Conservation (phyloP, 2,797 vertebrate genomes). For the Todus mexicanus region DNA sequence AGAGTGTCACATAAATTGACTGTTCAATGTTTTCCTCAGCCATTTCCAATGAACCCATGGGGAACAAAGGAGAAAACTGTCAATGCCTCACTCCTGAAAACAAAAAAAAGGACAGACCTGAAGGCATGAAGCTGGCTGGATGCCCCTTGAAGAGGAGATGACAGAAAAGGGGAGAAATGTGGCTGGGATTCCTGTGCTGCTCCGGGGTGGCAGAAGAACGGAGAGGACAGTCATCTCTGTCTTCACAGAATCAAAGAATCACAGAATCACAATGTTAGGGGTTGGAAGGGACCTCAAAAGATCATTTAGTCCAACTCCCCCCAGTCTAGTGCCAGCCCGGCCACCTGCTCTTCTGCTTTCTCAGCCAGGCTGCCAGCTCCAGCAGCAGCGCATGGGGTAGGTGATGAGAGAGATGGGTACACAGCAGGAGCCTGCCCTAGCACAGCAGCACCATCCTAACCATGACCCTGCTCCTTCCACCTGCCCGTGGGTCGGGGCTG, state of each 20-base stretch:
- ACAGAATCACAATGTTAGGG: too few relatives aligned
- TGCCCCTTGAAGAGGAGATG: background rate
- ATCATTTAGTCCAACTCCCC: too few relatives aligned
- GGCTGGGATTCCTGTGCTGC: background rate
- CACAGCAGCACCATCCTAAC: fast-evolving
- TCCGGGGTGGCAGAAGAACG: background rate
- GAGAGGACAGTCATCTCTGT: fast-evolving
- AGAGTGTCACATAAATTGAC: background rate
- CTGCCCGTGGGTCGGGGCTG: fast-evolving
- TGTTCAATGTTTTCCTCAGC: background rate
- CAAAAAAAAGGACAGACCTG: background rate
- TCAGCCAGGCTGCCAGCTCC: background rate
- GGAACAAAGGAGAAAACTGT: background rate
- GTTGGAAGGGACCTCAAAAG: too few relatives aligned
- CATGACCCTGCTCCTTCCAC: background rate
- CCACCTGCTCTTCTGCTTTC: background rate
- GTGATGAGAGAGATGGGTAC: background rate
- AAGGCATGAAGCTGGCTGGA: background rate
- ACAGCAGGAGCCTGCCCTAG: background rate
- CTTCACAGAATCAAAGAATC: too few relatives aligned
- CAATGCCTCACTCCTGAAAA: background rate
- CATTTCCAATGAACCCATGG: background rate
- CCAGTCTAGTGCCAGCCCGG: fast-evolving
- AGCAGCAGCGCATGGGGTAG: fast-evolving
- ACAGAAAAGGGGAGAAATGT: background rate